phyloP scores from a whole-genome alignment of 1,140 invertebrate genomes.

The Euura saliciscinereae region DNA sequence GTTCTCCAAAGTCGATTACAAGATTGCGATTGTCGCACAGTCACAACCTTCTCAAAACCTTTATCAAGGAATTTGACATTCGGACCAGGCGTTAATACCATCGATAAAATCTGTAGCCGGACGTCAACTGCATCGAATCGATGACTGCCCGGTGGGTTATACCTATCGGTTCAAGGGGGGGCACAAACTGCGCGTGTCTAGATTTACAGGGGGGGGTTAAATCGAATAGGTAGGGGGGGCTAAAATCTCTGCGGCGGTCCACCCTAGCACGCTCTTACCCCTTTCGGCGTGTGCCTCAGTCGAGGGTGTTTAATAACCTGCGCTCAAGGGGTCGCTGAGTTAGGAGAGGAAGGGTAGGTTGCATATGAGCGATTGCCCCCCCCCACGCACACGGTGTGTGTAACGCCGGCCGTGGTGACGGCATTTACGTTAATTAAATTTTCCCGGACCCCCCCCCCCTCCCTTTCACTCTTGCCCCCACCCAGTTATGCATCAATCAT shows the following conservation, averaged over 20 bases:
- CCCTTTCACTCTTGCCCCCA: constrained; percentile 31
- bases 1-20: constrained; percentile 55
- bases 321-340: constrained; percentile 26
- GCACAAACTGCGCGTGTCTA: background rate
- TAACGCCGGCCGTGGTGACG: constrained; percentile 43
- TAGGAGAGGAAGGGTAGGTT: constrained; percentile 33
- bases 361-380: constrained; percentile 55
- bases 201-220: background rate
- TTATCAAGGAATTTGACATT: background rate
- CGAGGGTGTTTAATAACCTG: constrained; percentile 44
- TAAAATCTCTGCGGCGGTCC: background rate
- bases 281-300: constrained; percentile 20
- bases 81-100: background rate
- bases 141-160: background rate
- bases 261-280: constrained; percentile 19
- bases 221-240: background rate
- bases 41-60: no score
- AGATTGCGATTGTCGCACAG: constrained; percentile 29
- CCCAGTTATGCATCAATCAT: constrained; percentile 52
- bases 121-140: constrained; percentile 1
- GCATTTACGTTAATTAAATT: constrained; percentile 64
- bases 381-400: constrained; percentile 45
- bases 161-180: background rate
- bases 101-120: constrained; percentile 4
- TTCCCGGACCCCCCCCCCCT: constrained; percentile 27